Evolutionary conservation across 2,113 vertebrate species (phyloP).

Genomic region (Toxotes chatareus): DNA sequence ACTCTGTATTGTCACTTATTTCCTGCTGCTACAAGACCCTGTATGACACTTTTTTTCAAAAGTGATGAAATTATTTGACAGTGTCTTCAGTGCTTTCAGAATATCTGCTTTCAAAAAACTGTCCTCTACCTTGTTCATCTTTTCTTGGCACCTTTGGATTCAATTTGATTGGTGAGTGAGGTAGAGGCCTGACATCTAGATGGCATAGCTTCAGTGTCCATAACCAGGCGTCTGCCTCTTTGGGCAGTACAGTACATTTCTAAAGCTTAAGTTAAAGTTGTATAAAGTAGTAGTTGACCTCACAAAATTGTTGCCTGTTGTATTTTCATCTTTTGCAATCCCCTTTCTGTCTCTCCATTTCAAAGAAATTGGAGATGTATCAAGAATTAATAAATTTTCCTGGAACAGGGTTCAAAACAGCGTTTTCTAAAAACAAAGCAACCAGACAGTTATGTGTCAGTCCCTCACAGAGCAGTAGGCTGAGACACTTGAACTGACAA

Average conservation of each 20-base stretch:
- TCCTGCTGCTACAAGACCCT: slow-evolving; percentile 31
- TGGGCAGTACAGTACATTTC: too few relatives aligned
- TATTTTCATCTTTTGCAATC: slow-evolving; percentile 11
- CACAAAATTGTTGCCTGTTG: not conserved
- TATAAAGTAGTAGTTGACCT: not conserved
- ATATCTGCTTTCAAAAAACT: not conserved
- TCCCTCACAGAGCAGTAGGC: not conserved
- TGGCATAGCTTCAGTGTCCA: slow-evolving; percentile 29
- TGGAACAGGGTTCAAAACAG: too few relatives aligned
- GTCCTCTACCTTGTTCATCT: not conserved
- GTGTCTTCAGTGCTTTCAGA: slow-evolving; percentile 25
- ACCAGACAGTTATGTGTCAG: not conserved
- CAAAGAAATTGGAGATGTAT: not conserved
- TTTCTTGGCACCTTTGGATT: not conserved
- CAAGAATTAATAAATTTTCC: not conserved
- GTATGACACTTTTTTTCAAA: slow-evolving; percentile 17
- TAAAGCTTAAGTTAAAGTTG: not conserved
- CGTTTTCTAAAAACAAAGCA: not conserved
- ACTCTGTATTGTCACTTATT: slow-evolving; percentile 49
- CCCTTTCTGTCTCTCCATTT: not conserved
- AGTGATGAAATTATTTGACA: slow-evolving; percentile 61
- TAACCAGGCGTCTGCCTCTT: slow-evolving; percentile 13
- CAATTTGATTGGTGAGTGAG: not conserved
- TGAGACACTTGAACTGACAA: too few relatives aligned
- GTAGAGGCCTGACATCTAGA: not conserved